Evolutionary conservation across 1,140 invertebrate species (phyloP).

Genomic region (Batillaria attramentaria): DNA sequence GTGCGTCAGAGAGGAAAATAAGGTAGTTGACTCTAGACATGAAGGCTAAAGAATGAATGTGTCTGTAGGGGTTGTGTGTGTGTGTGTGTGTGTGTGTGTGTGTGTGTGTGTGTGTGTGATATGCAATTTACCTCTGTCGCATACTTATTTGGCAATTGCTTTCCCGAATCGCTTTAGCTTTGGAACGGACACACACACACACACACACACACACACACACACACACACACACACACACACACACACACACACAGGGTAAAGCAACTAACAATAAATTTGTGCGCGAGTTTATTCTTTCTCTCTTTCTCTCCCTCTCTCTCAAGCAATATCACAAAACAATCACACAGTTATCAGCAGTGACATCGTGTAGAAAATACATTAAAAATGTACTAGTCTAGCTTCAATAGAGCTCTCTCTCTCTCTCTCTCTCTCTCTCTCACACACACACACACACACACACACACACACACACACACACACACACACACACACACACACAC

Average conservation of each 20-base stretch:
- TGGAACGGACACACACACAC: constrained; percentile 2
- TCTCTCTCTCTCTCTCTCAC: not conserved
- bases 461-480: not conserved
- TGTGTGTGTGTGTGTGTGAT: too few species aligned
- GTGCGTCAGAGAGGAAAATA: too few species aligned
- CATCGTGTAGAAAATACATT: not conserved
- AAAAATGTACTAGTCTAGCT: not conserved
- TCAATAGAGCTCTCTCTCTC: not conserved
- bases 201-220: not conserved
- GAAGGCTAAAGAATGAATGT: too few species aligned
- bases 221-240: not conserved
- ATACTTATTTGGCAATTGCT: too few species aligned
- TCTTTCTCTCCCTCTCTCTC: not conserved
- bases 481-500: constrained; percentile 9
- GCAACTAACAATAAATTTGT: not conserved
- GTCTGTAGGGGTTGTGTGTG: too few species aligned
- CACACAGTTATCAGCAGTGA: not conserved
- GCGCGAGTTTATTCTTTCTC: not conserved
- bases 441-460: not conserved
- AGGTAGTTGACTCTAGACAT: too few species aligned
- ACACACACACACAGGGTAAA: not conserved
- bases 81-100: too few species aligned
- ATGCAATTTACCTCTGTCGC: too few species aligned
- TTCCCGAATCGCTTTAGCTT: too few species aligned
- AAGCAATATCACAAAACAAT: not conserved